phyloP scores from a whole-genome alignment of 2,113 vertebrate species.

The Rhodinocichla rosea region DNA sequence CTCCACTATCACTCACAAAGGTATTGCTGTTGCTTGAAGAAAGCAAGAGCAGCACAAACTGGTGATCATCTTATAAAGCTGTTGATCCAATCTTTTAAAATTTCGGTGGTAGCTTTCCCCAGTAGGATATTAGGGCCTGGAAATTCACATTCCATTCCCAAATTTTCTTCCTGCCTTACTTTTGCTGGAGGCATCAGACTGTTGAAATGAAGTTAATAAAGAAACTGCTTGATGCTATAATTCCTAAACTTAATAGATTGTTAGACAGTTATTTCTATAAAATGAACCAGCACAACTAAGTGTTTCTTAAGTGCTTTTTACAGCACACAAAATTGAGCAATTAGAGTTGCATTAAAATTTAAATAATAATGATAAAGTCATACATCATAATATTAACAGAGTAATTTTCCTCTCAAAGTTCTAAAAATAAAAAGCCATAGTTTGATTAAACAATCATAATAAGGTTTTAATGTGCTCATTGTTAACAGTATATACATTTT shows the following conservation, averaged over 20 bases:
- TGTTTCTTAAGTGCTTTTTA: constrained; percentile 66
- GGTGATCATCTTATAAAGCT: background rate
- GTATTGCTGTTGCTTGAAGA: background rate
- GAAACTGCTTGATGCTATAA: constrained; percentile 26
- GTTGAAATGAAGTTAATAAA: constrained; percentile 43
- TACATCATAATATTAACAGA: constrained; percentile 64
- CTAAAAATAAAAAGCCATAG: constrained; percentile 8
- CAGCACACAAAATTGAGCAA: constrained; percentile 56
- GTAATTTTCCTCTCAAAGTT: constrained; percentile 36
- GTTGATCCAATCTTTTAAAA: background rate
- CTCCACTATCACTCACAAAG: background rate
- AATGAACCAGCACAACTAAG: constrained; percentile 51
- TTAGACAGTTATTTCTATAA: constrained; percentile 55
- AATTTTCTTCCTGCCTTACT: background rate
- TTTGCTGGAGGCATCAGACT: constrained; percentile 2
- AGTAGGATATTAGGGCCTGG: background rate
- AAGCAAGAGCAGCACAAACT: background rate
- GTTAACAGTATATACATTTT: background rate
- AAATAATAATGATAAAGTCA: constrained; percentile 59
- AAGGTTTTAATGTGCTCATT: constrained; percentile 16
- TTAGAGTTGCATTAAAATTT: constrained; percentile 62
- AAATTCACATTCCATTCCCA: background rate
- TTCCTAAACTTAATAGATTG: constrained; percentile 60
- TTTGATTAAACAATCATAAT: constrained; percentile 55
- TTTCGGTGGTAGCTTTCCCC: background rate